Base-by-base conservation (phyloP, 2,797 vertebrate genomes). In the Otolemur crassicaudatus region DNA sequence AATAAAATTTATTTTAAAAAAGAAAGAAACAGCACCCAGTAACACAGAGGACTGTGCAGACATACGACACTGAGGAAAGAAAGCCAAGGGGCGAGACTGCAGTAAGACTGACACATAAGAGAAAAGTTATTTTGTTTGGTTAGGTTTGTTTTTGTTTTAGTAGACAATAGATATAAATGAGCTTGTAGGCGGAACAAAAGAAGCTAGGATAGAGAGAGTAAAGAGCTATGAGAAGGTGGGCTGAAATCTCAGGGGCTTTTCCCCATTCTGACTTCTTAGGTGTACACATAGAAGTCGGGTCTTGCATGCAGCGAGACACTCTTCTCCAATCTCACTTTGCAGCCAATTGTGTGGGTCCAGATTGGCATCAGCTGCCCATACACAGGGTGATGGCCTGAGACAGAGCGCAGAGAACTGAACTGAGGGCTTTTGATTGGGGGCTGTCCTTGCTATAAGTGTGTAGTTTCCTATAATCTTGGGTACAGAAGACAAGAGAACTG, bases 81-180 rank as follows among this genome's bases (percentile, higher is more conserved):
- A 82, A 73, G 34, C 49, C 29, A 65, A 88, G 56, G 19, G 27
- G 49, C 1, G 3, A n/a, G 19, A 53, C 84, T 85, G 6, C 1
- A n/a, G 69, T 49, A 43, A 69, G 73, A 96, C 37, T 10, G 56
- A 2, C 70, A 40, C 72, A 37, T 75, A 92, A 76, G 67, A 92
- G 25, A 60, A 49, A 81, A 49, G n/a, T 65, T 49, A 72, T 34
- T 88, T 85, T 86, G n/a, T 53, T 92, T 82, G 5, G 61, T 69
- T 73, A 77, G 80, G 79, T 81, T 82, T 93, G 77, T 77, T 91
- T 94, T 86, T 25, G 72, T 88, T 93, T 96, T 27, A 34, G 22
- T 56, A 34, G 90, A 95, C 65, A 77, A 90, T 67, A 56, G 49
- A 80, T 5, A 73, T 61, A 72, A 91, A 76, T 76, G 61, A 19